Evolutionary conservation across 1,140 invertebrate species (phyloP), one percentile per base, ranked within the genome.

Genomic region (Glossosoma conforme): DNA sequence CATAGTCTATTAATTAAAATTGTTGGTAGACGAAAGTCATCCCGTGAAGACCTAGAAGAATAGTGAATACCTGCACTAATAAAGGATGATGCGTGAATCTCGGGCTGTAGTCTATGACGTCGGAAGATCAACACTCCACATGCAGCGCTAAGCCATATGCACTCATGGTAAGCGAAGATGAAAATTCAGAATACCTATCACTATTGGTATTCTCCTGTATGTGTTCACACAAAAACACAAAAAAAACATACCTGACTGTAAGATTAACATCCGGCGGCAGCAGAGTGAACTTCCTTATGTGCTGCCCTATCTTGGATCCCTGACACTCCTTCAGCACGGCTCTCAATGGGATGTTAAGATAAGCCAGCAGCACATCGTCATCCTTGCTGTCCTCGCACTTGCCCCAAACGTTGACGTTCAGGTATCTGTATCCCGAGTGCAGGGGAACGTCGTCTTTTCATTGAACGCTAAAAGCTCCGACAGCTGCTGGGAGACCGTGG

Each of bases 361-460:
- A 87, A 20, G 87, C 89, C 40, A 90, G 62, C 32, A 91, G 65
- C 18, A 79, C 72, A 51, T 86, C 81, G 4, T 82, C 77, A 25
- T 73, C 74, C 8, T 79, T 78, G 0, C 73, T 65, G 20, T 61
- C 72, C 37, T 75, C 75, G 8, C 75, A 65, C n/a, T 73, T 76
- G 8, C 76, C 78, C 87, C 89, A 93, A 1, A 93, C 82, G 52
- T 89, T 89, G 1, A 93, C 69, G 68, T 93, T 93, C 28, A 93
- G 72, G 68, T 85, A 93, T 47, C 80, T 84, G 61, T 79, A 58
- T 68, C 86, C 64, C 66, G 81, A 75, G 72, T 84, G 67, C 74
- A 80, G 70, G 74, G 83, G 70, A 80, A 93, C 43, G 75, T 78
- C 54, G 83, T 84, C 44, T 84, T 79, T 60, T 93, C 89, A 44